Conservation (phyloP, 1,140 invertebrate species). For the Penaeus japonicus region DNA sequence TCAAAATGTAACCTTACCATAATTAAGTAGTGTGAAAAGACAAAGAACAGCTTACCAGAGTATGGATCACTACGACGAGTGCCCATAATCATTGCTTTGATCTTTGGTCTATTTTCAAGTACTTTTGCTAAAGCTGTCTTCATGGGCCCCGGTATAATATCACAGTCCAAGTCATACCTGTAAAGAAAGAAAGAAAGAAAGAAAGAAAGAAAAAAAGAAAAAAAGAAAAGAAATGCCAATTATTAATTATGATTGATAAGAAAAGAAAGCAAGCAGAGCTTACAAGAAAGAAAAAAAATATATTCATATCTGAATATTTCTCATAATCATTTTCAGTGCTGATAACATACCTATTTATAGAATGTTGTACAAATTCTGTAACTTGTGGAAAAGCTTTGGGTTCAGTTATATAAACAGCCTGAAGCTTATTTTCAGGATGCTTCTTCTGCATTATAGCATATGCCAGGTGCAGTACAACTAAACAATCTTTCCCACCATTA, state of each 20-base stretch:
- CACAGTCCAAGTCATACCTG: slow-evolving; percentile 77
- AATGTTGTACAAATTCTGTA: slow-evolving; percentile 80
- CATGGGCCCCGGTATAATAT: slow-evolving; percentile 76
- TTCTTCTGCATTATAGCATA: slow-evolving; percentile 71
- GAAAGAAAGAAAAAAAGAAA: too few species aligned
- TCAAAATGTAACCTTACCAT: too few species aligned
- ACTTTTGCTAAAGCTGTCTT: slow-evolving; percentile 74
- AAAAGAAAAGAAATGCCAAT: too few species aligned
- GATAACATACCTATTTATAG: slow-evolving; percentile 68
- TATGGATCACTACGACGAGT: slow-evolving; percentile 85
- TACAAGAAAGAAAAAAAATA: not conserved
- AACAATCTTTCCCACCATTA: slow-evolving; percentile 98
- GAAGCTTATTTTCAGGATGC: slow-evolving; percentile 63
- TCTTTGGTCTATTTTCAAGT: slow-evolving; percentile 70
- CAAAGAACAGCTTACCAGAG: slow-evolving; percentile 68
- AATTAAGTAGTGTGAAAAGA: too few species aligned
- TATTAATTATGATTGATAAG: not conserved
- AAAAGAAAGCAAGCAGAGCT: not conserved
- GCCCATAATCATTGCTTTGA: slow-evolving; percentile 89
- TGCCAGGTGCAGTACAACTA: slow-evolving; percentile 82
- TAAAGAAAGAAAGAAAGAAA: too few species aligned
- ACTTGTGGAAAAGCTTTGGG: slow-evolving; percentile 84
- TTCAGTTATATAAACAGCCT: slow-evolving; percentile 78
- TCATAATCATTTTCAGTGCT: not conserved
- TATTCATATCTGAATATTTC: not conserved